Evolutionary conservation across 1,140 invertebrate genomes (phyloP), one percentile per base, ranked within the genome.

Genomic region (Drosophila nebulosa): DNA sequence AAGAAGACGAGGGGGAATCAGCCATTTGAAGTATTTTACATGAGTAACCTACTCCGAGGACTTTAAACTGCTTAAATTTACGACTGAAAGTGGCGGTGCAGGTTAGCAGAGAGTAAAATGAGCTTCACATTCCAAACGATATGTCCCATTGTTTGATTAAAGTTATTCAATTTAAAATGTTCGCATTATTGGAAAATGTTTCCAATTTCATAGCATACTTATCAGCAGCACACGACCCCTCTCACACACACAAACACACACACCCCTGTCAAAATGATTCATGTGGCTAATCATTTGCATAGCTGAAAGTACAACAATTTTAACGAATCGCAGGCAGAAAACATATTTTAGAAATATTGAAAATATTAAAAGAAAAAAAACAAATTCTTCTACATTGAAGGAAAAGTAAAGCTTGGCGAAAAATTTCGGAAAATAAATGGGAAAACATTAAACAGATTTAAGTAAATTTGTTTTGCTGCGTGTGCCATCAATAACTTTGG

Each of bases 401-500:
- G 32, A 21, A 65, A 64, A 42, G 42, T 39, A 32, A 55, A 30
- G 59, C 50, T 30, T 53, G 57, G 36, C 64, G 76, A 74, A 81
- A 86, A 78, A 30, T 55, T 24, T 26, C 30, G 26, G 52, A 55
- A 55, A 55, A 55, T 55, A 86, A 86, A 86, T 86, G 78, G 55
- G 59, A 80, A 83, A 86, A 86, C 83, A 86, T 86, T 86, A 86
- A 86, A 86, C 79, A 86, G 83, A 86, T 86, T 86, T 86, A 83
- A 88, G 78, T 79, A 88, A 86, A 86, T 88, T 86, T 88, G 83
- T 86, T 86, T 88, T 86, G 78, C 65, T 88, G 83, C 83, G 83
- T 88, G 75, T 35, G 78, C 71, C 83, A 86, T 86, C 83, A 86
- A 86, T 86, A 86, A 86, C 83, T 75, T 86, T 81, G 74, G 53